These are phyloP conservation scores for Centropus bengalensis DNA, from an alignment of 2,113 vertebrate species.

Conservation along the genomic window DNA sequence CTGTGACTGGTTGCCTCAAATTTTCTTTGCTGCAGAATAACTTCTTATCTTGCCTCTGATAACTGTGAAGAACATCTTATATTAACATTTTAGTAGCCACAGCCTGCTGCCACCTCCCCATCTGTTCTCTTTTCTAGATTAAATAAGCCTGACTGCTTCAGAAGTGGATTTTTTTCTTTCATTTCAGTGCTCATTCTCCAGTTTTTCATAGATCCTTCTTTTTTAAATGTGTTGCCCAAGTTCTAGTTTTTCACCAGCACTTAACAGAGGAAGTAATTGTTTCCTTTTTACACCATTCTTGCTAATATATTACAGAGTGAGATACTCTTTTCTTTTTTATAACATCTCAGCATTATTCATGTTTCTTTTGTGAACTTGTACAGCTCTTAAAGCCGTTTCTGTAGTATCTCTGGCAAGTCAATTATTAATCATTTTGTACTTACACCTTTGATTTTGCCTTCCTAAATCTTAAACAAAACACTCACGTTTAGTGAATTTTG, in stretches of 20 bases:
- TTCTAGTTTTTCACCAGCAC: neutral
- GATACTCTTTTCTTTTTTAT: neutral
- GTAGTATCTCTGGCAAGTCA: neutral
- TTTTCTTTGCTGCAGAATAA: neutral
- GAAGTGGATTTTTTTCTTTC: neutral
- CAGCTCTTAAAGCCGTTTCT: neutral
- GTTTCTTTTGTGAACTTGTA: slow-evolving; percentile 3
- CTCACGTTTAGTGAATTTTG: neutral
- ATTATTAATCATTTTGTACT: neutral
- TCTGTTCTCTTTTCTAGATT: neutral
- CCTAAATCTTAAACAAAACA: neutral
- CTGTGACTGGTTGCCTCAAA: neutral
- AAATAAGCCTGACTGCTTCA: neutral
- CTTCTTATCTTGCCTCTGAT: neutral
- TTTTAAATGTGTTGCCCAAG: neutral
- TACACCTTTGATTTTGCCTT: neutral
- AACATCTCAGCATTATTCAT: neutral
- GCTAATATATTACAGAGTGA: neutral
- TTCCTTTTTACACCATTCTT: neutral
- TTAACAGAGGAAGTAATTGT: neutral
- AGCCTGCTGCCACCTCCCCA: neutral
- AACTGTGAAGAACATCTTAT: neutral
- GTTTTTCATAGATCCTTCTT: neutral
- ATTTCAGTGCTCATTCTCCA: neutral
- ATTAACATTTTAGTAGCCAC: neutral